Conservation (phyloP, 2,797 vertebrate species). For the Varecia variegata region DNA sequence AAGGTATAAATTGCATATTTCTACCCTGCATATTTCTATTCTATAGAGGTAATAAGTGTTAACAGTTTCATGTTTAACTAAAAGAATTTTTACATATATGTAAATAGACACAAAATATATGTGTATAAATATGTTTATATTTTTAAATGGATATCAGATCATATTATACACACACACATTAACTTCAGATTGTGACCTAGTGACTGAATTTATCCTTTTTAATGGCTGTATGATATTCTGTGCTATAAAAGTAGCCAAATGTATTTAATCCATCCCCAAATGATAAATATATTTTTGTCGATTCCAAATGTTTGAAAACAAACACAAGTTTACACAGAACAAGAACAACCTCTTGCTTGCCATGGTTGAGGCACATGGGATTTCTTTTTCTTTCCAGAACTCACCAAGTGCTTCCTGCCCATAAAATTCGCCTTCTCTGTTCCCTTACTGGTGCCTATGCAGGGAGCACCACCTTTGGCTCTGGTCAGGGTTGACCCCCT, state of each 20-base stretch:
- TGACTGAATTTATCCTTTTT: not conserved
- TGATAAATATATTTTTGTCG: not conserved
- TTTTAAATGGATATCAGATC: not conserved
- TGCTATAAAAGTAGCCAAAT: not conserved
- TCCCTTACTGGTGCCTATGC: not conserved
- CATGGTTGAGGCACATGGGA: not conserved
- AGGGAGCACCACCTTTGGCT: not conserved
- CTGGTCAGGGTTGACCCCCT: too few species aligned
- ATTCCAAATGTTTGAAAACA: not conserved
- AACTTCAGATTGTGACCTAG: not conserved
- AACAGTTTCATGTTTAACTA: not conserved
- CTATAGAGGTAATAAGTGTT: not conserved
- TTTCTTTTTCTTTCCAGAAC: not conserved
- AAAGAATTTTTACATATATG: not conserved
- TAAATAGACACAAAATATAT: not conserved
- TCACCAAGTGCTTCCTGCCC: not conserved
- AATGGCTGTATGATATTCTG: not conserved
- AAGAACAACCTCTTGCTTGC: not conserved
- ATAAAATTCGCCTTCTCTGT: fast-evolving
- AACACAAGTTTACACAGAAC: not conserved
- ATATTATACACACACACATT: not conserved
- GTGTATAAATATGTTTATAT: not conserved
- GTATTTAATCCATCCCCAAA: not conserved
- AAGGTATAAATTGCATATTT: not conserved
- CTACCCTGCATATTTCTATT: not conserved